Evolutionary conservation across 2,888 invertebrate genomes (phyloP), one percentile per base, ranked within the genome.

Genomic region (Tenthredo amoena): DNA sequence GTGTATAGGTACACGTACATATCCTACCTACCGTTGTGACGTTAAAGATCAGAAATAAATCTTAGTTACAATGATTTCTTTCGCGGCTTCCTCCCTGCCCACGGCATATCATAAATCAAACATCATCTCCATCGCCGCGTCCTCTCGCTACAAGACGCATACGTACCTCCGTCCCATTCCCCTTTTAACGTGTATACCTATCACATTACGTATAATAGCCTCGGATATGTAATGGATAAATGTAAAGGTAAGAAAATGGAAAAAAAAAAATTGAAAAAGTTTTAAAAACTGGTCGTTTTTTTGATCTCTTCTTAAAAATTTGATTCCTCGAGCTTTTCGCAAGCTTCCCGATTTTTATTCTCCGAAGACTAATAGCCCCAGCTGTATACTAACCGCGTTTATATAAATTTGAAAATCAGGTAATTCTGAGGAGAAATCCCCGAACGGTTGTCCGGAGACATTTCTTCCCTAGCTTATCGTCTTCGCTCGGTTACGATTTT

Each of bases 1-100:
- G 18, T 68, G 26, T 26, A 43, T 40, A 40, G 72, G n/a, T 71
- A 37, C n/a, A 37, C n/a, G 34, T 76, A 21, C n/a, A 47, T 40
- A 43, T 76, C 72, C 37, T 72, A 40, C 72, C 47, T 31, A 43
- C 47, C 91, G 90, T 91, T 92, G 91, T 91, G 92, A 91, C 91
- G 89, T 91, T 91, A 91, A 92, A 92, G 91, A 91, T 92, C 89
- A 89, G 89, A 90, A 91, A 92, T 92, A 92, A 92, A 92, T 92
- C 92, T 92, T 91, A 90, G 91, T 91, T 92, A 90, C 89, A 91
- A 90, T 91, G 89, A 91, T 90, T 92, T 91, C 91, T 91, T 92
- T 91, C 88, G 62, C 68, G 31, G 68, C 34, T 68, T 34, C 89
- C 89, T 68, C 89, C 89, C 89, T 89, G 90, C 91, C 91, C 89